Evolutionary conservation across 2,113 vertebrate genomes (phyloP), one percentile per base, ranked within the genome.

Genomic region (Callopanchax toddi): DNA sequence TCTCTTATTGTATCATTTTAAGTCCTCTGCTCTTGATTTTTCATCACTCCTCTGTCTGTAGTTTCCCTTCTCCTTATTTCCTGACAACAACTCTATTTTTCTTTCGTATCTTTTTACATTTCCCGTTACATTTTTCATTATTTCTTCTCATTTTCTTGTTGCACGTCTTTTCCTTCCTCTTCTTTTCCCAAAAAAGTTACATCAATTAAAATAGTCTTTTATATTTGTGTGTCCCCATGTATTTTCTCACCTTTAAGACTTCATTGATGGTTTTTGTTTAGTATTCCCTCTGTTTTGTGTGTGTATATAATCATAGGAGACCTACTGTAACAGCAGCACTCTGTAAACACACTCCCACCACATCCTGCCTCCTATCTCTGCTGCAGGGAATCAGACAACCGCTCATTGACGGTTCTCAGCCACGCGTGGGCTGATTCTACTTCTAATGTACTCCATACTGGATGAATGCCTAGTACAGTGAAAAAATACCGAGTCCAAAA

Each of bases 351-450:
- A 45, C 45, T 13, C 22, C n/a, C 49, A n/a, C n/a, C n/a, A n/a
- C n/a, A n/a, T n/a, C n/a, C n/a, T 44, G 73, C 22, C 60, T 16
- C 70, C 54, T 45, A 53, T 40, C 70, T 73, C 37, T 79, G 55
- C 58, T 48, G 74, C 74, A 78, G 69, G 40, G 66, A 72, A 57
- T 78, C 78, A 79, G 78, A 67, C 78, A 60, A 67, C 58, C 37
- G 34, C 74, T 82, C 82, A 84, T 79, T 84, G 85, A 87, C 83
- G 61, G 81, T 67, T 71, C 69, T 73, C 76, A 66, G 66, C 76
- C 81, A 79, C 74, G 87, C 69, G 76, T 77, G 74, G 71, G 71
- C 64, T 80, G 76, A 82, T 78, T 85, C 73, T 74, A 66, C 81
- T 12, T 50, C 48, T 26, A 82, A 77, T 74, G 65, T 64, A 76